Evolutionary conservation across 2,888 invertebrate genomes (phyloP).

Genomic region (Nephrotoma guestfalica): DNA sequence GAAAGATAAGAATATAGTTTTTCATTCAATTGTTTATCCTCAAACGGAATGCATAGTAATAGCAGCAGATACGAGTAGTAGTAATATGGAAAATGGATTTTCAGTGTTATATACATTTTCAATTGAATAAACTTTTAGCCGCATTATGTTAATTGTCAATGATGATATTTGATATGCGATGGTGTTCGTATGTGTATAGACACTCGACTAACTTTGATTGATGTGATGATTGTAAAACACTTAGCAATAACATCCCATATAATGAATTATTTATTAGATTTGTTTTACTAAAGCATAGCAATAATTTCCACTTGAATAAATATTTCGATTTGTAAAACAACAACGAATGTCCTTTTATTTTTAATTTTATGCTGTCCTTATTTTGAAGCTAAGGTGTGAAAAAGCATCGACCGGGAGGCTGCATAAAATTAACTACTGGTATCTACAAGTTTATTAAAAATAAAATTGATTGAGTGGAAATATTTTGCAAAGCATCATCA

Average conservation of each 20-base stretch:
- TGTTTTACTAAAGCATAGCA: background rate
- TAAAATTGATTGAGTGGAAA: background rate
- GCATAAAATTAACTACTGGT: background rate
- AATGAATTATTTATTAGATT: background rate
- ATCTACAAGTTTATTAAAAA: background rate
- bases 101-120: background rate
- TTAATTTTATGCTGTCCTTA: background rate
- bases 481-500: background rate
- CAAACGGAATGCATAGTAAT: background rate
- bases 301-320: background rate
- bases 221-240: background rate
- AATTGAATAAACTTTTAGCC: background rate
- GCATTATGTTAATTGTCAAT: background rate
- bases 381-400: background rate
- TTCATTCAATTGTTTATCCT: background rate
- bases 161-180: background rate
- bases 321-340: background rate
- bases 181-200: background rate
- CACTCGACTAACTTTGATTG: background rate
- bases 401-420: background rate
- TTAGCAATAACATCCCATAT: background rate
- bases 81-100: background rate
- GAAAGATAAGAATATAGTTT: background rate
- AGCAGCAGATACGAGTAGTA: background rate
- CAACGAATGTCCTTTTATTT: background rate